Base-by-base conservation (phyloP, 2,113 vertebrate genomes). In the Esox niger region DNA sequence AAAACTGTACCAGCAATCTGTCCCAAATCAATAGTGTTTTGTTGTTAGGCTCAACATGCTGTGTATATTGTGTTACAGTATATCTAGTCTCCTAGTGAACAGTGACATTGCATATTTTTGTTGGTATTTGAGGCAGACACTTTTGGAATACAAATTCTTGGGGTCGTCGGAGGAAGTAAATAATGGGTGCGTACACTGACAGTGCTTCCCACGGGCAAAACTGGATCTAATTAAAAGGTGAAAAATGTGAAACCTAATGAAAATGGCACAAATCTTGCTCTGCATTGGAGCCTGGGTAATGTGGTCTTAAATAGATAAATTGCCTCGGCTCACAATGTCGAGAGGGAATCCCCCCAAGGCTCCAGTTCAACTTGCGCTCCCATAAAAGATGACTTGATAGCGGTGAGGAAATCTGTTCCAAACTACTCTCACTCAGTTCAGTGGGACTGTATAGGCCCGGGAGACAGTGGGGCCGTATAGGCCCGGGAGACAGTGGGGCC, bases 231-330 rank as follows among this genome's bases (percentile, higher is more conserved):
- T 87, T 80, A 84, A 63, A 52, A 72, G 63, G 73, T 78, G 79
- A 86, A 80, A 81, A 81, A 83, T 43, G 20, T 57, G 68, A 57
- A 75, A 79, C 75, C 77, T 83, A 90, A 84, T 82, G 76, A 80
- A 86, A 87, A 82, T 1, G 35, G 74, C 75, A 80, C 82, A 80
- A 81, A 86, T 87, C 82, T 81, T 63, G 58, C 33, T 46, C 30
- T 2, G 33, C 81, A 61, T 77, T 65, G 57, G 58, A 15, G 62
- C 71, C 69, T 81, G 79, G 64, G 58, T 30, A 20, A 62, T 52
- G 64, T 71, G 76, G 56, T 83, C 84, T 85, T 81, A 80, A 88
- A 84, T 81, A 79, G 76, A 87, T 89, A 80, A 84, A 75, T 88
- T 74, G 65, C 71, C 61, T 67, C 55, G 25, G 75, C 73, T 81